Evolutionary conservation across 2,797 vertebrate species (phyloP).

Genomic region (Lepus townsendii): DNA sequence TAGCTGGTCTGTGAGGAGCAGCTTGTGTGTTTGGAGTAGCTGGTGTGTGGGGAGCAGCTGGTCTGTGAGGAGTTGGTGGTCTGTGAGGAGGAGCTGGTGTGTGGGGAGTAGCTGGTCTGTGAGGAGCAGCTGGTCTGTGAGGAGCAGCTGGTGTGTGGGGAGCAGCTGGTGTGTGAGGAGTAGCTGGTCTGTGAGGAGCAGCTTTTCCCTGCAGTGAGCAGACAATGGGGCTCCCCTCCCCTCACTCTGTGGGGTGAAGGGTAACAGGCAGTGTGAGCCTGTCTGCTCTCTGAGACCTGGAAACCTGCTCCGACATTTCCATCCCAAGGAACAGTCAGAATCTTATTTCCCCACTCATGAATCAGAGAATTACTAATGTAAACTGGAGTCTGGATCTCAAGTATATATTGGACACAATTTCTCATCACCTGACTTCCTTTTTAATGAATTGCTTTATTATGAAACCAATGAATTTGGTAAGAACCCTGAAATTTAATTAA

Average conservation of each 20-base stretch:
- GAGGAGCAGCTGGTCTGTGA: too few relatives aligned
- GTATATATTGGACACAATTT: background rate
- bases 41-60: too few relatives aligned
- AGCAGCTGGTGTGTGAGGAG: too few relatives aligned
- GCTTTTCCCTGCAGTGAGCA: too few relatives aligned
- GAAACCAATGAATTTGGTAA: background rate
- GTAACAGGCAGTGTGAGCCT: background rate
- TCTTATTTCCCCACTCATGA: background rate
- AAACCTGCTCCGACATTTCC: background rate
- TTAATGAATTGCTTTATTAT: background rate
- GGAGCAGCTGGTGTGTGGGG: too few relatives aligned
- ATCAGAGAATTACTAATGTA: background rate
- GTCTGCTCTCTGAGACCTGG: background rate
- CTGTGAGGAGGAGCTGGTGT: too few relatives aligned
- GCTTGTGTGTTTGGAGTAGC: too few relatives aligned
- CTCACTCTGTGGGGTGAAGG: background rate
- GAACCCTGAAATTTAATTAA: background rate
- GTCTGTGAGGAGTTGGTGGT: too few relatives aligned
- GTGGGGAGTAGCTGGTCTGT: too few relatives aligned
- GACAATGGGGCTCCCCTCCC: too few relatives aligned
- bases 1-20: too few relatives aligned
- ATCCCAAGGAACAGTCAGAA: background rate
- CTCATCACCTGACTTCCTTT: background rate
- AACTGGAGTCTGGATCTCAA: background rate
- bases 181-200: too few relatives aligned